phyloP scores from a whole-genome alignment of 1,140 invertebrate species.

The Hylyphantes graminicola region DNA sequence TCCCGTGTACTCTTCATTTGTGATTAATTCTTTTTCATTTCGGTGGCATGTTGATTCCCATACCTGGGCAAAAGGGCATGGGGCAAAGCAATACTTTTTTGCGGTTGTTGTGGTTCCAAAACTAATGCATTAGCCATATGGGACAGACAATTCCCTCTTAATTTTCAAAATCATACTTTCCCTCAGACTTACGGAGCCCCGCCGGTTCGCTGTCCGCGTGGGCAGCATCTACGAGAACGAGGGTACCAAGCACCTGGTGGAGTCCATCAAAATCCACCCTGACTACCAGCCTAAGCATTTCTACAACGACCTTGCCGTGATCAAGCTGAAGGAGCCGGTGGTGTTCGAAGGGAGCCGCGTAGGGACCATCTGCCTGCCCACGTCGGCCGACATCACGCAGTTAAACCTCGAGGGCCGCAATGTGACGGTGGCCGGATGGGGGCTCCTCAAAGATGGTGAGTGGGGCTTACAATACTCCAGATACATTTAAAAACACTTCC shows the following conservation, averaged over 20 bases:
- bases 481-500: too few species aligned
- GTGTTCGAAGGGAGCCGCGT: constrained; percentile 9
- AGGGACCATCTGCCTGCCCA: constrained; percentile 43
- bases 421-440: constrained; percentile 54
- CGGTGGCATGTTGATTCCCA: too few species aligned
- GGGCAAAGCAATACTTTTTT: too few species aligned
- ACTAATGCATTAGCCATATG: too few species aligned
- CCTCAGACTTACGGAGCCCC: neutral
- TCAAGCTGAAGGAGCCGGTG: constrained; percentile 27
- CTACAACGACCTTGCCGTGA: constrained; percentile 54
- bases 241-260: neutral
- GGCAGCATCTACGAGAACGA: constrained; percentile 11
- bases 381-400: neutral
- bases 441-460: constrained; percentile 53
- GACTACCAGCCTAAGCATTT: constrained; percentile 10
- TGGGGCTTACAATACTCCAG: too few species aligned
- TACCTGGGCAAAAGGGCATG: too few species aligned
- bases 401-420: constrained; percentile 13
- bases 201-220: constrained; percentile 34
- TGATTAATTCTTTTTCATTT: too few species aligned
- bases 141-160: too few species aligned
- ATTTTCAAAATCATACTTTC: neutral
- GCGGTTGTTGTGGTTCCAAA: too few species aligned
- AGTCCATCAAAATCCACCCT: constrained; percentile 34
- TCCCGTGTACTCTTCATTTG: too few species aligned